These are phyloP conservation scores for Orycteropus afer DNA, from an alignment of 2,113 vertebrate genomes.

Conservation along the genomic window DNA sequence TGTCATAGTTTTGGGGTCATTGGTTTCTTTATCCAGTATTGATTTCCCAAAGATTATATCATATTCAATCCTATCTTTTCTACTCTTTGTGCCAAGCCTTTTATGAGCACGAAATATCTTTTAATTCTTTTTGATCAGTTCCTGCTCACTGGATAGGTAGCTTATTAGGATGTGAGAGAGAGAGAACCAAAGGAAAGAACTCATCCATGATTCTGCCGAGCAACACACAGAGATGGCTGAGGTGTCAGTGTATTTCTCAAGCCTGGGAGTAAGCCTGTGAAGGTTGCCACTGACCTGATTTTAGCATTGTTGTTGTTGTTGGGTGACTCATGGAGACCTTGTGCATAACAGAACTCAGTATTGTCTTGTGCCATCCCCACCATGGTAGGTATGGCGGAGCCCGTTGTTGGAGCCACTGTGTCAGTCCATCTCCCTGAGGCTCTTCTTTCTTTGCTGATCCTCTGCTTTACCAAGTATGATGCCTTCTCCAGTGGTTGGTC, in stretches of 20 bases:
- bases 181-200: neutral
- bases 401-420: neutral
- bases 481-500: too few species aligned
- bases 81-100: neutral
- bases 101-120: neutral
- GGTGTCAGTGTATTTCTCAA: neutral
- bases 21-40: neutral
- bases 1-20: neutral
- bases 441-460: too few species aligned
- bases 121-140: slow-evolving; percentile 5
- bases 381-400: neutral
- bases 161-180: neutral
- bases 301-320: neutral
- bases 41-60: neutral
- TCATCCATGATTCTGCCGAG: neutral
- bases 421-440: neutral
- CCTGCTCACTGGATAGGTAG: neutral
- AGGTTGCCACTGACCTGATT: neutral
- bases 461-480: too few species aligned
- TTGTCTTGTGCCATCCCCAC: neutral
- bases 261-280: neutral
- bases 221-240: neutral
- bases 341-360: too few species aligned
- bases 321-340: too few species aligned
- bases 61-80: neutral